Conservation (phyloP, 2,888 invertebrate species). For the Rambutsinella grinnellia region DNA sequence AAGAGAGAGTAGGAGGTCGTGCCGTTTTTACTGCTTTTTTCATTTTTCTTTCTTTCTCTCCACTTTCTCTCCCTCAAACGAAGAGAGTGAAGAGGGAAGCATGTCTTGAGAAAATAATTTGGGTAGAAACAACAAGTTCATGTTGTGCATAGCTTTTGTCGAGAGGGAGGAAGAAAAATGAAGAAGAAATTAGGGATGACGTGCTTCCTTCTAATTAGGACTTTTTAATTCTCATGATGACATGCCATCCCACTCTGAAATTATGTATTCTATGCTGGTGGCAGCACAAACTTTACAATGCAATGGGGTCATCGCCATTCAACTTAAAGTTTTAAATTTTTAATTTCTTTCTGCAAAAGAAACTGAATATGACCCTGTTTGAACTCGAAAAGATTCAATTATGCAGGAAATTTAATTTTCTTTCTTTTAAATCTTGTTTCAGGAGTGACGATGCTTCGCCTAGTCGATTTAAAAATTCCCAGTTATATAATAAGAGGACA, state of each 20-base stretch:
- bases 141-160: background rate
- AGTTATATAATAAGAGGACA: constrained; percentile 85
- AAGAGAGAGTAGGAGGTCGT: background rate
- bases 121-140: background rate
- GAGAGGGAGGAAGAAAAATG: background rate
- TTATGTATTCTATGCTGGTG: too few relatives aligned
- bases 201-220: background rate
- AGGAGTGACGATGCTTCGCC: constrained; percentile 74
- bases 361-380: too few relatives aligned
- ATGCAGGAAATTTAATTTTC: too few relatives aligned
- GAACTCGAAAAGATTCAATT: too few relatives aligned
- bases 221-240: background rate
- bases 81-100: background rate
- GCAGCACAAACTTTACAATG: too few relatives aligned
- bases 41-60: background rate
- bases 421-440: too few relatives aligned
- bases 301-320: too few relatives aligned
- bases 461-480: constrained; percentile 85
- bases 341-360: too few relatives aligned
- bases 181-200: background rate
- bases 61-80: too few relatives aligned
- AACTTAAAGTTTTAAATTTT: too few relatives aligned
- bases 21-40: background rate
- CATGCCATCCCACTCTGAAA: too few relatives aligned
- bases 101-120: background rate